Evolutionary conservation across 2,113 vertebrate species (phyloP), one percentile per base, ranked within the genome.

Genomic region (Pyxicephalus adspersus): DNA sequence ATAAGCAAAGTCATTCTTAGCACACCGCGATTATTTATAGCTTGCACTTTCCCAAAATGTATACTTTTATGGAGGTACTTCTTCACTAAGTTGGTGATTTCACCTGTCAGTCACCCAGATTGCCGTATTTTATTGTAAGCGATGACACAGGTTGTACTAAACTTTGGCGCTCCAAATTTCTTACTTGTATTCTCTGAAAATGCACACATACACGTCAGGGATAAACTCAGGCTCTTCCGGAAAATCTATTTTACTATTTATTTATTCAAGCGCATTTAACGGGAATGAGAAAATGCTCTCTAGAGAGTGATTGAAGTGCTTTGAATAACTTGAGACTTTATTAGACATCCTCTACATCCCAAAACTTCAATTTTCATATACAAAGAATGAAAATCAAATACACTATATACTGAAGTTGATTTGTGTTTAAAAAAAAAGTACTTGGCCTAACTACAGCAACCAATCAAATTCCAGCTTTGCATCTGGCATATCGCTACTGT

Each of bases 41-140:
- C 58, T 25, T 26, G 58, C 25, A 26, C 22, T 61, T 61, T 25
- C 25, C 22, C 13, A 61, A 61, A 61, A 61, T 25, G 23, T 61
- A 61, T 25, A 25, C 22, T 61, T 61, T 61, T 61, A 61, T 61
- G 19, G 58, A 13, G 58, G 58, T 61, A 61, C 58, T 61, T 61
- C 16, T 15, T 22, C 58, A 11, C 13, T 61, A 25, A 61, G 58
- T 25, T 22, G n/a, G 58, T 22, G 22, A 61, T 61, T 61, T 61
- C 58, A 61, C 25, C 25, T 61, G 58, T 61, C n/a, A 61, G 16
- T 61, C 58, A 61, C 58, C 22, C 25, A 20, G 25, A 61, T 11
- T 15, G 22, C 11, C 8, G 22, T 25, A 61, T 25, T 15, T 25
- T 61, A 61, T 61, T 61, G 25, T 25, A 23, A 61, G 22, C 22